A percentile compares a stretch with the other conserved stretches of the same genome.
phyloP scores from a whole-genome alignment of 2,797 vertebrate genomes.

The Syngnathus acus region DNA sequence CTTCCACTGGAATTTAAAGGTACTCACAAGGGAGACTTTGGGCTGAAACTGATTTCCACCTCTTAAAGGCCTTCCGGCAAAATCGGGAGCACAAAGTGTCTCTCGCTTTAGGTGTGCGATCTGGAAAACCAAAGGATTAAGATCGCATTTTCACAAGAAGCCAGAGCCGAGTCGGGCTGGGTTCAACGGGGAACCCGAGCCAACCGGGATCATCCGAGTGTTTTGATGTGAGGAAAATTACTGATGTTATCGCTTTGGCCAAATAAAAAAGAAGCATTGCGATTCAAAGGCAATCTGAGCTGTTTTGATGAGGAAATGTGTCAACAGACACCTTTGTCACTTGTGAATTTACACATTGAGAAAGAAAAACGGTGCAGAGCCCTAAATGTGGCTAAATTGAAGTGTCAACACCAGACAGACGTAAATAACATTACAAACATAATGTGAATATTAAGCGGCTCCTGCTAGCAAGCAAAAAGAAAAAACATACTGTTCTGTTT shows the following conservation, averaged over 20 bases:
- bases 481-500: no score
- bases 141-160: neutral
- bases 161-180: neutral
- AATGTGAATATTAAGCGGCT: no score
- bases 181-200: conserved; percentile 3
- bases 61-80: conserved; percentile 26
- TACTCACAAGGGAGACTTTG: conserved; percentile 22
- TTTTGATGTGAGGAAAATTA: conserved; percentile 5
- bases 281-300: neutral
- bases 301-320: neutral
- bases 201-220: neutral
- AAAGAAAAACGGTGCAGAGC: no score
- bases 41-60: conserved; percentile 42
- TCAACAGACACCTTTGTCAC: neutral
- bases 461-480: no score
- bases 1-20: conserved; percentile 29
- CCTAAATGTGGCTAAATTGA: no score
- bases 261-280: conserved; percentile 8
- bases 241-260: conserved; percentile 2
- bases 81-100: conserved; percentile 19
- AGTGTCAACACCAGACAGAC: no score
- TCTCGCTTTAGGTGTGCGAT: neutral
- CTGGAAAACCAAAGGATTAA: conserved; percentile 28
- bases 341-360: neutral
- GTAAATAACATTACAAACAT: no score